phyloP scores from a whole-genome alignment of 2,113 vertebrate species.

The Hemiprocne comata region DNA sequence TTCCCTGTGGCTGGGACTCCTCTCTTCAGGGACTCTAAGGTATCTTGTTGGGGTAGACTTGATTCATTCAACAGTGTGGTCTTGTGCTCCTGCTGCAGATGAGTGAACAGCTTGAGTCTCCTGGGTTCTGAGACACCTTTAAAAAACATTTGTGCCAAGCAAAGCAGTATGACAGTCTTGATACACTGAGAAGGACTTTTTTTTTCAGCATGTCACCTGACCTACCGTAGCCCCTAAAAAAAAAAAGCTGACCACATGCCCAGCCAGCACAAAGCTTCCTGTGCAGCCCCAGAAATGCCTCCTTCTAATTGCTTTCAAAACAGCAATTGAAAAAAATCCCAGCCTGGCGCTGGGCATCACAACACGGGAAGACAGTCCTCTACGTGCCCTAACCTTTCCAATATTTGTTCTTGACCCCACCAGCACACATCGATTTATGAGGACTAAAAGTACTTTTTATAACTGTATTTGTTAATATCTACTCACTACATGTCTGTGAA shows the following conservation, averaged over 20 bases:
- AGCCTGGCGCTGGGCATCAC: not conserved
- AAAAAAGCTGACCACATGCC: not conserved
- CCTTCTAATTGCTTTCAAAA: slow-evolving; percentile 38
- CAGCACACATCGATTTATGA: slow-evolving; percentile 11
- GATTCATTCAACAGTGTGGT: accelerated
- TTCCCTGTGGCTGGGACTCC: not conserved
- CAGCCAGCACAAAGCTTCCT: slow-evolving; percentile 1
- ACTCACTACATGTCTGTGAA: not conserved
- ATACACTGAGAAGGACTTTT: not conserved
- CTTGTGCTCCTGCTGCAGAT: not conserved
- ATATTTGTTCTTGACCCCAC: slow-evolving; percentile 25
- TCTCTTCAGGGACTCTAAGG: not conserved
- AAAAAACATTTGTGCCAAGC: not conserved
- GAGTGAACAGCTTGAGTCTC: not conserved
- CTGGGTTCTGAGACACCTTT: not conserved
- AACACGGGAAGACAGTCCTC: not conserved
- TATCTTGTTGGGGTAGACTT: accelerated
- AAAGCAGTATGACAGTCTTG: not conserved
- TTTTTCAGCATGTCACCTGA: slow-evolving; percentile 2
- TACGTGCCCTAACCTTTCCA: slow-evolving; percentile 1
- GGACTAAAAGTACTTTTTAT: slow-evolving; percentile 28
- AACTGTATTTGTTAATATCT: slow-evolving; percentile 22
- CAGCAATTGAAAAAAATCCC: not conserved
- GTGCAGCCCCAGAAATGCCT: slow-evolving; percentile 16
- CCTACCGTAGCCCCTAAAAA: not conserved